phyloP scores from a whole-genome alignment of 2,797 vertebrate genomes.

The Stomatorhinus walkeri region DNA sequence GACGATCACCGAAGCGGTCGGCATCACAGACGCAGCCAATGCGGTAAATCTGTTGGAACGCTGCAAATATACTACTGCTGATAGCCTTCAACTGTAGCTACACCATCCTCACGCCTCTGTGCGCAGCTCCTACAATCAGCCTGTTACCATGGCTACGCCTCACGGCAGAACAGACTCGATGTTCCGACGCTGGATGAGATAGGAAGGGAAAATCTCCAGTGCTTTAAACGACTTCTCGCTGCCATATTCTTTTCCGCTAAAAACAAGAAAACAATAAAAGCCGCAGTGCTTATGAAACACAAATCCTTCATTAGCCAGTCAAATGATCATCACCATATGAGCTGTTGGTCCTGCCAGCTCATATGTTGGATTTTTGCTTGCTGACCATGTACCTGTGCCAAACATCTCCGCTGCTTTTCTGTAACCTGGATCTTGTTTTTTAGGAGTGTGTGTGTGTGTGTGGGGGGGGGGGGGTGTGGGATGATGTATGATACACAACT shows the following conservation, averaged over 20 bases:
- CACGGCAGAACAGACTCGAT: background rate
- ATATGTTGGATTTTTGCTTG: slow-evolving; percentile 26
- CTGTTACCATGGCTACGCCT: background rate
- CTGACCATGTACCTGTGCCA: slow-evolving; percentile 13
- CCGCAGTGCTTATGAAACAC: slow-evolving; percentile 18
- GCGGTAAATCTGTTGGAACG: background rate
- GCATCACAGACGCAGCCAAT: background rate
- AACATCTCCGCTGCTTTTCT: background rate
- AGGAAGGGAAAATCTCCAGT: background rate
- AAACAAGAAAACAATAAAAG: slow-evolving; percentile 2
- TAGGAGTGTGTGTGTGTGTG: background rate
- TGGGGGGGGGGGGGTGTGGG: background rate
- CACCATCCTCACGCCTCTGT: background rate
- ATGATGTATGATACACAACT: background rate
- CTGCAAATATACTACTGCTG: background rate
- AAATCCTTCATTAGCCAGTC: slow-evolving; percentile 17
- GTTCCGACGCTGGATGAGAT: background rate
- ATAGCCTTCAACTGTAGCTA: background rate
- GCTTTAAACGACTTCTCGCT: slow-evolving; percentile 20
- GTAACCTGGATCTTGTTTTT: background rate
- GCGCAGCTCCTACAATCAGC: background rate
- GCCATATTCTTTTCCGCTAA: background rate
- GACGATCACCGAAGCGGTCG: too few species aligned
- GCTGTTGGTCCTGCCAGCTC: slow-evolving; percentile 19
- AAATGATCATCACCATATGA: slow-evolving; percentile 5